Evolutionary conservation across 1,140 invertebrate species (phyloP), one percentile per base, ranked within the genome.

Genomic region (Drosophila ananassae): DNA sequence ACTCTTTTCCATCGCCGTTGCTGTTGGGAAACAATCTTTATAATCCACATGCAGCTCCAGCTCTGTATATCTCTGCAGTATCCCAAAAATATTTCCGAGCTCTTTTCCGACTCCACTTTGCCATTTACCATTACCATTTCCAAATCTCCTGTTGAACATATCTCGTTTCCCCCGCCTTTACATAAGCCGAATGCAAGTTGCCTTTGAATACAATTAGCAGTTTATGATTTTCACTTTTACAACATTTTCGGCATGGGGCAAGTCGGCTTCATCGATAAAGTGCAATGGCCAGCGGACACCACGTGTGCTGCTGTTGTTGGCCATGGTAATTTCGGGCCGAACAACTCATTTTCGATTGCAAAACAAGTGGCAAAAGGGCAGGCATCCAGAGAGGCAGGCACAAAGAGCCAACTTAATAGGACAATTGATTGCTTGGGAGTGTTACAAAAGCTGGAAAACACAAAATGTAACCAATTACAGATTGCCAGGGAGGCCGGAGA

Each of bases 161-260:
- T 51, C 50, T 25, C 13, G 41, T 7, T 21, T 50, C 48, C 32
- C 47, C 37, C 13, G 12, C 39, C 57, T 57, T 72, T 69, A 78
- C 52, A 63, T 69, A 78, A 79, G 73, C 73, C 60, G 39, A 67
- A 62, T 63, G 76, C 56, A 79, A 67, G 52, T 58, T 66, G 77
- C 73, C 77, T 77, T 81, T 72, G 73, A 87, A 81, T 85, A 77
- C 77, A 87, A 85, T 87, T 85, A 87, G 79, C 78, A 77, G 78
- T 77, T 69, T 85, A 85, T 85, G 82, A 87, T 87, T 85, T 85
- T 78, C 77, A 85, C 81, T 85, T 85, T 76, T 79, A 56, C 24
- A 61, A 50, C 71, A 63, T 73, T 74, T 63, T 57, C 13, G 34
- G 25, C 22, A 67, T 67, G 64, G 46, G 48, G 64, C 64, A 68